These are phyloP conservation scores for rabbit (Oryctolagus cuniculus) DNA, from an alignment of 2,113 vertebrate species.

Conservation along the genomic window DNA sequence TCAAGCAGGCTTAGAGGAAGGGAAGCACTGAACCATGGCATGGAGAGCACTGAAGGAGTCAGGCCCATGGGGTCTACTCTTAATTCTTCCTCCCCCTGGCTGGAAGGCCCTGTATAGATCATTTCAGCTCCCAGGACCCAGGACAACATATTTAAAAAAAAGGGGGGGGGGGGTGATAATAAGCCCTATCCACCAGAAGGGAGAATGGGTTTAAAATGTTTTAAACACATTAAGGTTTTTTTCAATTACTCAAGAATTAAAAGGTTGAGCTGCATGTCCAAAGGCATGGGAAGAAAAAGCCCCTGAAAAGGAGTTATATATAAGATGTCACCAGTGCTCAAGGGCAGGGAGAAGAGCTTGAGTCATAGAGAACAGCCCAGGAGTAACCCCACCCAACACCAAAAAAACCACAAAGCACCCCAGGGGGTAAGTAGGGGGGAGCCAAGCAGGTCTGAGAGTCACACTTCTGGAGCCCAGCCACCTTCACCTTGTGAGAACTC, in stretches of 20 bases:
- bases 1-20: background rate
- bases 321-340: background rate
- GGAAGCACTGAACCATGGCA: background rate
- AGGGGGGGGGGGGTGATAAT: background rate
- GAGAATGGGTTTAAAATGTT: background rate
- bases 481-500: constrained; percentile 93
- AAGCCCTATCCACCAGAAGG: background rate
- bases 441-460: background rate
- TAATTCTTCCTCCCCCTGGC: background rate
- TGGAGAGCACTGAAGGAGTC: background rate
- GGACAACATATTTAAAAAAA: background rate
- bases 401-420: background rate
- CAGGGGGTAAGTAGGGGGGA: background rate
- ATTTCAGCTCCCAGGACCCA: background rate
- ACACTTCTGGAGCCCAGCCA: too few relatives aligned
- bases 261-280: background rate
- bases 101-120: background rate
- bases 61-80: background rate
- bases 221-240: background rate
- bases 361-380: background rate
- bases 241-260: background rate
- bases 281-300: background rate
- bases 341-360: background rate
- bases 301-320: background rate
- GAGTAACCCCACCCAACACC: background rate